Evolutionary conservation across 1,140 invertebrate genomes (phyloP).

Genomic region (Arctopsyche grandis): DNA sequence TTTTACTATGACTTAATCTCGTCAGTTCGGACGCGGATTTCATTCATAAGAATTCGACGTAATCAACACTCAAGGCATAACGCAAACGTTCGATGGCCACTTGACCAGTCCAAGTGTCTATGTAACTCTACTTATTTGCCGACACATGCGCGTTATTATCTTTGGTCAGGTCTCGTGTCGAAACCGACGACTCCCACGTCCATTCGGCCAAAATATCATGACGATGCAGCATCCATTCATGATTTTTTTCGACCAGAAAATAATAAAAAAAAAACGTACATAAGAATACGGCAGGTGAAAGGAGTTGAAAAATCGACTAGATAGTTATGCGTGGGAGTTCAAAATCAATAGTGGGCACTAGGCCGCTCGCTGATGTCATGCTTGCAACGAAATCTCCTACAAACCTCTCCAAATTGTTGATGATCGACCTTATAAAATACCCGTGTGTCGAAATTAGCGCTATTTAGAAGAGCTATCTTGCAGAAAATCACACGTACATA

Average conservation of each 20-base stretch:
- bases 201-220: background rate
- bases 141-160: background rate
- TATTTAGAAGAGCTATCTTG: too few relatives aligned
- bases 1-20: too few relatives aligned
- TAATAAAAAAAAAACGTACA: background rate
- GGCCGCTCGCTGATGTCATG: slow-evolving; percentile 15
- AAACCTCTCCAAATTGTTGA: too few relatives aligned
- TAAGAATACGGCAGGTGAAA: slow-evolving; percentile 22
- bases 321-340: background rate
- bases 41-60: background rate
- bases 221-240: slow-evolving; percentile 27
- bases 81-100: background rate
- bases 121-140: background rate
- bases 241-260: slow-evolving; percentile 18
- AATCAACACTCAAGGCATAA: background rate
- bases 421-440: too few relatives aligned
- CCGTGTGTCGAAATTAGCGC: too few relatives aligned
- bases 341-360: slow-evolving; percentile 7
- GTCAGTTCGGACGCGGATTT: background rate
- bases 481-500: too few relatives aligned
- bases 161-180: slow-evolving; percentile 24
- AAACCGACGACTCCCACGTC: slow-evolving; percentile 8
- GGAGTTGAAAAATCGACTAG: slow-evolving; percentile 26
- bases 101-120: background rate
- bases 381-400: background rate